Percentiles rank a stretch among this genome's conserved stretches.
phyloP scores from a whole-genome alignment of 2,113 vertebrate genomes.

The Tupaia chinensis region DNA sequence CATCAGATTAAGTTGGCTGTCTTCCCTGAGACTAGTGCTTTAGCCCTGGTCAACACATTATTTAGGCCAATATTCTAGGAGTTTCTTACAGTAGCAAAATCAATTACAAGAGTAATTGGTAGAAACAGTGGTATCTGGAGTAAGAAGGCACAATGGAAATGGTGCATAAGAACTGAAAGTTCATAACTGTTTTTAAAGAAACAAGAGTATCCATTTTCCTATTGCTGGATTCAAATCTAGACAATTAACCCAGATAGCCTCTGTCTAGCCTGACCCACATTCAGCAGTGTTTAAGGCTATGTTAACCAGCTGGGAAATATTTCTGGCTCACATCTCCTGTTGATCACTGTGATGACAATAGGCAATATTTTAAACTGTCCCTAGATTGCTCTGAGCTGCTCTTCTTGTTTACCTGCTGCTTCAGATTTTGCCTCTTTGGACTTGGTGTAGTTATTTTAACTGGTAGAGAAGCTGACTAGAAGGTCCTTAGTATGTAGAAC shows the following conservation, averaged over 20 bases:
- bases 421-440: slow-evolving; percentile 5
- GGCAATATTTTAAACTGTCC: not conserved
- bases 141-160: slow-evolving; percentile 49
- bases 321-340: not conserved
- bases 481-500: not conserved
- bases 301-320: not conserved
- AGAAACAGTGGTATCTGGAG: not conserved
- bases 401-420: slow-evolving; percentile 20
- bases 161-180: not conserved
- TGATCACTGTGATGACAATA: not conserved
- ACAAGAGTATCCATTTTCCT: not conserved
- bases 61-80: slow-evolving; percentile 13
- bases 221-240: slow-evolving; percentile 18
- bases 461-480: not conserved
- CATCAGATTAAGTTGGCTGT: slow-evolving; percentile 1
- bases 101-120: slow-evolving; percentile 28
- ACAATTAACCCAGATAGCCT: slow-evolving; percentile 22
- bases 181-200: not conserved
- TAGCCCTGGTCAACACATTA: slow-evolving; percentile 23
- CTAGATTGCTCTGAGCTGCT: not conserved
- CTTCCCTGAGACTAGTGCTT: slow-evolving; percentile 37
- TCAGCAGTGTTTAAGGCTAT: not conserved
- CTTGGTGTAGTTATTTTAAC: slow-evolving; percentile 38
- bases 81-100: slow-evolving; percentile 43
- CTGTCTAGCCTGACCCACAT: not conserved